Conservation (phyloP, 2,113 vertebrate species). For the Arenaria interpres region DNA sequence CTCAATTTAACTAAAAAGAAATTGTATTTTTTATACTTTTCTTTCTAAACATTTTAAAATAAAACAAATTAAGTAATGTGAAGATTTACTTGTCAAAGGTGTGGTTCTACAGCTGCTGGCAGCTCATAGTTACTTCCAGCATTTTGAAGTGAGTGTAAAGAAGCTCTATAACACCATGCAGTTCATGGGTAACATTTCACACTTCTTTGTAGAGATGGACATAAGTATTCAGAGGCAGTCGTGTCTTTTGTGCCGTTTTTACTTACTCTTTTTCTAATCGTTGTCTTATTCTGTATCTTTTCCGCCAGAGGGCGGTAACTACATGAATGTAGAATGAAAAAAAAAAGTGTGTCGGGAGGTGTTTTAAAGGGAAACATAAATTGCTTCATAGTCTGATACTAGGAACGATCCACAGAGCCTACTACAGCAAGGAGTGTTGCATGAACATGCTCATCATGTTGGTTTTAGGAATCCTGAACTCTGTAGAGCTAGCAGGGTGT, state of each 20-base stretch:
- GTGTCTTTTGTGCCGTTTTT: neutral
- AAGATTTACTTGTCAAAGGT: neutral
- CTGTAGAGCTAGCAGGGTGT: neutral
- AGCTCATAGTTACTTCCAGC: neutral
- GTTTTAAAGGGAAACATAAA: neutral
- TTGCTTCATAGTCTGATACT: neutral
- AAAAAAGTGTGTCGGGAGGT: accelerated
- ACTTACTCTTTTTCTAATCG: neutral
- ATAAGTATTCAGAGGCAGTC: neutral
- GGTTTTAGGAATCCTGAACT: neutral
- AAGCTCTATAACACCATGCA: neutral
- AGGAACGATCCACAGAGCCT: neutral
- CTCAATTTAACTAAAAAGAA: neutral
- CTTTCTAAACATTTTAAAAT: neutral
- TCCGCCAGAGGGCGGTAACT: conserved; percentile 34
- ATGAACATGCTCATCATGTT: neutral
- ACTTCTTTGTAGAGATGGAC: neutral
- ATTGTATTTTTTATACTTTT: neutral
- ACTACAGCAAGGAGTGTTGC: neutral
- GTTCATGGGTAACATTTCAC: neutral
- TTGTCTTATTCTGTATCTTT: neutral
- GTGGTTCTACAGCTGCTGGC: neutral
- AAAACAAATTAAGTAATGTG: neutral
- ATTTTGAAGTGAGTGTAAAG: neutral
- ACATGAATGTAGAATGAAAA: neutral